Base-by-base conservation (phyloP, 2,888 invertebrate species). In the Ariolimax columbianus region DNA sequence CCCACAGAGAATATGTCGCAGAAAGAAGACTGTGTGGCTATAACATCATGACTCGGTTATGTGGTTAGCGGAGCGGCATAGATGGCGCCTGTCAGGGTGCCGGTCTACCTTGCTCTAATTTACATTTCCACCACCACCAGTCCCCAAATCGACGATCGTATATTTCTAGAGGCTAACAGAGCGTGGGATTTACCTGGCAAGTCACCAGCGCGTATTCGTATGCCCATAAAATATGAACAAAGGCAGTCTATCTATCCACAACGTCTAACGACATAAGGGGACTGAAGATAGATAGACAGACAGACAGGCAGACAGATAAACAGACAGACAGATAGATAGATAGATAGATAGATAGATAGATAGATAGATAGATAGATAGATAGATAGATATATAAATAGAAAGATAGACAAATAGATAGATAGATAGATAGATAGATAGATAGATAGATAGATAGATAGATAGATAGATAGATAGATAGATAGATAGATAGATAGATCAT, bases 331-430 rank as follows among this genome's bases (percentile, higher is more conserved):
- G 77, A 77, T 55, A 77, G 77, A 77, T 55, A 77, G 77, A 77
- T 55, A 77, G 77, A 77, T 55, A 77, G 77, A 77, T 55, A 77
- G 77, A 77, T 55, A 77, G 77, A 77, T 55, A 77, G 77, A 77
- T 77, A 77, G 77, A 77, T 77, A 77, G 77, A 77, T 77, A 77
- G 77, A 77, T 77, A 77, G 77, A 77, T 77, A 77, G 77, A 55
- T 66, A 66, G 66, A 66, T 66, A 66, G 66, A 66, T 66, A 66
- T n/a, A 66, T 66, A 66, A 30, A 66, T 66, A 66, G 66, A 66
- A 30, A 66, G 66, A 66, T 66, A 66, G 66, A 66, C 30, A 66
- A 30, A 66, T 66, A 66, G 66, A 66, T 66, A 66, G 66, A 66
- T 66, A 30, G 66, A 66, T 66, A 30, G 66, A 66, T 66, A 30